These are phyloP conservation scores for Trissolcus basalis DNA, from an alignment of 1,140 invertebrate species.

Conservation along the genomic window DNA sequence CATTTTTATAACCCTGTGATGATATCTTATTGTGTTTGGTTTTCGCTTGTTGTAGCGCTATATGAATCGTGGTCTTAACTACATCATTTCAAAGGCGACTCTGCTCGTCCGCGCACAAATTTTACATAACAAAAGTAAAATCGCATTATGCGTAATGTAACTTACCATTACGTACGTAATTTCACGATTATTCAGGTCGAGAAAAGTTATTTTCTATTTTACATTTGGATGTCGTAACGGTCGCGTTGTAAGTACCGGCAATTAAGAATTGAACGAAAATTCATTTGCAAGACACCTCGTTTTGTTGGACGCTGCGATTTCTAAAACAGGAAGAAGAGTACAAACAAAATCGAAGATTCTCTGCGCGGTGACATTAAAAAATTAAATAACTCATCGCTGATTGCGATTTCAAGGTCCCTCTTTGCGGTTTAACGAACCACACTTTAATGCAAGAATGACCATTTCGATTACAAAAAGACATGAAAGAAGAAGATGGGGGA, in stretches of 20 bases:
- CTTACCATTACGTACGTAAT: slow-evolving; percentile 17
- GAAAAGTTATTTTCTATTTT: slow-evolving; percentile 44
- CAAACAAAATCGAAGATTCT: not conserved
- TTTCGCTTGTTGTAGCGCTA: not conserved
- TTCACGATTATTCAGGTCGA: slow-evolving; percentile 28
- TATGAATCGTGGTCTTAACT: not conserved
- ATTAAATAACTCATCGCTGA: slow-evolving; percentile 1
- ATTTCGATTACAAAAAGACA: too few relatives aligned
- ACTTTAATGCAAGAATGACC: slow-evolving; percentile 3
- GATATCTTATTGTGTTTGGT: too few relatives aligned
- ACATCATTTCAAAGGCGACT: not conserved
- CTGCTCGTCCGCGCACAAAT: slow-evolving; percentile 4
- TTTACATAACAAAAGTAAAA: slow-evolving; percentile 40
- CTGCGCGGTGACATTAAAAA: not conserved
- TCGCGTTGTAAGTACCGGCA: not conserved
- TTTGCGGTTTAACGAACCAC: slow-evolving; percentile 40
- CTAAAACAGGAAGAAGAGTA: not conserved
- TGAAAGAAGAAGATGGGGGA: not conserved
- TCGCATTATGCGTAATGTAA: slow-evolving; percentile 22
- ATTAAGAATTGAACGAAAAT: not conserved
- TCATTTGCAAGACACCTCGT: not conserved
- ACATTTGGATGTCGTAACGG: slow-evolving; percentile 23
- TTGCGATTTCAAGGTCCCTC: slow-evolving; percentile 35
- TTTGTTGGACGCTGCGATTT: not conserved
- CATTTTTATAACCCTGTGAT: too few relatives aligned